These are phyloP conservation scores for Cremastobaeus sp. DNA, from an alignment of 2,888 invertebrate species.

Conservation along the genomic window DNA sequence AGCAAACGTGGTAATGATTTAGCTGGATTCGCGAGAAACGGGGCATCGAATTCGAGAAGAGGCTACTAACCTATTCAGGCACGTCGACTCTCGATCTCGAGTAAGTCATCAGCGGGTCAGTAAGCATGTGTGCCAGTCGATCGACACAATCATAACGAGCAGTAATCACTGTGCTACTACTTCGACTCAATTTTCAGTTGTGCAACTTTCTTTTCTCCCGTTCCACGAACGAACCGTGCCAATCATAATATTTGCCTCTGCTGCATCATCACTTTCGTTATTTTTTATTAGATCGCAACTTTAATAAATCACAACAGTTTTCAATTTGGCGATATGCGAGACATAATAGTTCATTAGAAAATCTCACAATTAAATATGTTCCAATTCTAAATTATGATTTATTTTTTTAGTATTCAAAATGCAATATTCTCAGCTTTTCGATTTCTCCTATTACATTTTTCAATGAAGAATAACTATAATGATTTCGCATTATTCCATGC, in stretches of 20 bases:
- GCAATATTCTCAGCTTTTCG: too few species aligned
- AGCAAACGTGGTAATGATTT: slow-evolving; percentile 28
- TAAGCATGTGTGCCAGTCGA: slow-evolving; percentile 61
- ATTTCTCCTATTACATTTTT: too few species aligned
- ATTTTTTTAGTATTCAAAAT: too few species aligned
- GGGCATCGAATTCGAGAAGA: slow-evolving; percentile 19
- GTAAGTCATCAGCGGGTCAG: slow-evolving; percentile 62
- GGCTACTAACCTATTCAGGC: slow-evolving; percentile 29
- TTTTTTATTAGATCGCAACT: too few species aligned
- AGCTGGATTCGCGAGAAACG: slow-evolving; percentile 8
- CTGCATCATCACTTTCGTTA: slow-evolving; percentile 23
- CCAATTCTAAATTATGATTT: too few species aligned
- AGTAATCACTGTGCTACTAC: slow-evolving; percentile 39
- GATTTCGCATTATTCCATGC: too few species aligned
- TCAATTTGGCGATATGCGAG: too few species aligned
- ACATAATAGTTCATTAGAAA: too few species aligned
- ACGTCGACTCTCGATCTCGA: slow-evolving; percentile 47
- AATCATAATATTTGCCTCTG: slow-evolving; percentile 19
- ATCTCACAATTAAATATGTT: too few species aligned
- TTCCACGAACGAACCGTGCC: slow-evolving; percentile 22
- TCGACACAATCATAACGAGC: slow-evolving; percentile 59
- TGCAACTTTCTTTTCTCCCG: slow-evolving; percentile 60
- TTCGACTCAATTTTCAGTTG: slow-evolving; percentile 57
- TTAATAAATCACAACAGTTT: too few species aligned
- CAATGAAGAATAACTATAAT: too few species aligned